Conservation (phyloP, 1,140 invertebrate species). For the Thaumetopoea pityocampa region DNA sequence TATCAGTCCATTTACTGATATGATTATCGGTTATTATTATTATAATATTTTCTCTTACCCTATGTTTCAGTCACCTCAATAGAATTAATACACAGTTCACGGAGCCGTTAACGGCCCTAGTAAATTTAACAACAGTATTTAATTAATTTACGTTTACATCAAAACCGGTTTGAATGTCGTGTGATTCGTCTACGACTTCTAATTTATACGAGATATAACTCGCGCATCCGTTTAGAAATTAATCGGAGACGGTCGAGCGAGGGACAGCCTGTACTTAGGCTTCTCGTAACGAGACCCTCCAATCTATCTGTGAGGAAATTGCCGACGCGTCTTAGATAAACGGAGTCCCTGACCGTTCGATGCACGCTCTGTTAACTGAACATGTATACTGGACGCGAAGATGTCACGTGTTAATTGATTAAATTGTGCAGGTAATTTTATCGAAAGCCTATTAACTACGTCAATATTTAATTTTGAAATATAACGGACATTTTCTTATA, state of each 20-base stretch:
- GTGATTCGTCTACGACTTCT: constrained; percentile 2
- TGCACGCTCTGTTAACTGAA: background rate
- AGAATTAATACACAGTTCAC: too few species aligned
- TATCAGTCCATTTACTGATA: too few species aligned
- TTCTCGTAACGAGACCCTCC: constrained; percentile 27
- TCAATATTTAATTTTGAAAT: too few species aligned
- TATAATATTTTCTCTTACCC: too few species aligned
- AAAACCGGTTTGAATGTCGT: background rate
- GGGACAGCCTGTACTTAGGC: constrained; percentile 23
- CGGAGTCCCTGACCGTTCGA: constrained; percentile 6
- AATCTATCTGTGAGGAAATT: constrained; percentile 51
- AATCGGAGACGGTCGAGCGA: constrained; percentile 27
- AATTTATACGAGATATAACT: constrained; percentile 33
- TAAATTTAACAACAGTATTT: background rate
- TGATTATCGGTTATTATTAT: too few species aligned
- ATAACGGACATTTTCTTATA: too few species aligned
- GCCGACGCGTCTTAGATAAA: constrained; percentile 40
- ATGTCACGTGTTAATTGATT: constrained; percentile 3
- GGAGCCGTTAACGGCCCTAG: background rate
- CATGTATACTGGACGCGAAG: constrained; percentile 3
- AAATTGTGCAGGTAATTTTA: too few species aligned
- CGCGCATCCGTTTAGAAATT: constrained; percentile 35
- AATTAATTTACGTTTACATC: background rate
- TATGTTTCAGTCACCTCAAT: too few species aligned
- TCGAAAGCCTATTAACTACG: too few species aligned